Conservation (phyloP, 2,888 invertebrate species). For the Drosophila pullipes region DNA sequence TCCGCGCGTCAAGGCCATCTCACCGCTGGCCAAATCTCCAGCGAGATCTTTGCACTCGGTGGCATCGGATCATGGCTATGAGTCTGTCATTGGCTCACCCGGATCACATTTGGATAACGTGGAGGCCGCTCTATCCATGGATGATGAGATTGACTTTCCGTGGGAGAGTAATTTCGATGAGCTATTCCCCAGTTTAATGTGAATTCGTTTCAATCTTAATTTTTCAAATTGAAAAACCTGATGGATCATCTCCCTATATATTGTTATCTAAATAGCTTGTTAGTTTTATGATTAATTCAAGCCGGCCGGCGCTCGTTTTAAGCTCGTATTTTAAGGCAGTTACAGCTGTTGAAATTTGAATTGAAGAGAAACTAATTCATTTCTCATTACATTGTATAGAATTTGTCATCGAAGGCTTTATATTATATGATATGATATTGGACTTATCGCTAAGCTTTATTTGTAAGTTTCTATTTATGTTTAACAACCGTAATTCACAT, state of each 20-base stretch:
- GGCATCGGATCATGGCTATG: conserved; percentile 89
- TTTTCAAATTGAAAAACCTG: conserved; percentile 63
- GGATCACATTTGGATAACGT: conserved; percentile 58
- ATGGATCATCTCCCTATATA: conserved; percentile 48
- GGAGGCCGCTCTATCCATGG: conserved; percentile 34
- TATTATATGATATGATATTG: conserved; percentile 22
- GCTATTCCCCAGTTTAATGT: conserved; percentile 91
- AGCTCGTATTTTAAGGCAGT: conserved; percentile 32
- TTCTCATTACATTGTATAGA: conserved; percentile 46
- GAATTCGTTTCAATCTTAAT: conserved; percentile 51
- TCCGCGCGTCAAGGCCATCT: conserved; percentile 75
- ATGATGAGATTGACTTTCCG: conserved; percentile 86
- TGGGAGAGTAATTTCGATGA: conserved; percentile 92
- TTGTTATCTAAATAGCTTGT: conserved; percentile 25
- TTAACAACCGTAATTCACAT: conserved; percentile 60
- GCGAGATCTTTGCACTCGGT: conserved; percentile 79
- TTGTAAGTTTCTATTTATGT: conserved; percentile 74
- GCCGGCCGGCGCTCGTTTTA: conserved; percentile 58
- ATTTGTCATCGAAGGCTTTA: conserved; percentile 62
- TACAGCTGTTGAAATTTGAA: conserved; percentile 40
- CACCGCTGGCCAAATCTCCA: conserved; percentile 82
- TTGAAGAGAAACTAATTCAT: conserved; percentile 3
- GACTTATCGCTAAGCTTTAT: conserved; percentile 39
- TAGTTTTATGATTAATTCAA: conserved; percentile 46
- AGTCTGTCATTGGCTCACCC: conserved; percentile 89